Evolutionary conservation across 2,113 vertebrate species (phyloP).

Genomic region (Rhodinocichla rosea): DNA sequence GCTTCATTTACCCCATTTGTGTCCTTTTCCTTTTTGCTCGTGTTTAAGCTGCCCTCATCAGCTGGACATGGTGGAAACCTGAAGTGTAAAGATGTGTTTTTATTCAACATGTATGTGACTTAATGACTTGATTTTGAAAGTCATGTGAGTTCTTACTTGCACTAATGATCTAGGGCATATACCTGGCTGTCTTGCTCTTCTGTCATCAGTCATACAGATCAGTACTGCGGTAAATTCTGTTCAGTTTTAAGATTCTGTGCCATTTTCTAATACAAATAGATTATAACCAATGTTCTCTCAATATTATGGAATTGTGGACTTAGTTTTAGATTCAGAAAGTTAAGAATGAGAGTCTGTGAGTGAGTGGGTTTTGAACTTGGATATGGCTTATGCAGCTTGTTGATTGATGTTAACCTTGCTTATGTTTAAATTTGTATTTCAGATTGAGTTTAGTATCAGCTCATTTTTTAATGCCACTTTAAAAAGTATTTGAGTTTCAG

Average conservation of each 20-base stretch:
- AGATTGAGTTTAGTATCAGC: not conserved
- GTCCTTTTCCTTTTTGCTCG: not conserved
- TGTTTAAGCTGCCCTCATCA: not conserved
- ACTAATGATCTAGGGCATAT: not conserved
- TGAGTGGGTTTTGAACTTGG: not conserved
- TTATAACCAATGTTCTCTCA: not conserved
- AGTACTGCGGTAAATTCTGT: not conserved
- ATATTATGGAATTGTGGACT: no score
- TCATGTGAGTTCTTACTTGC: not conserved
- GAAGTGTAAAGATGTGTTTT: not conserved
- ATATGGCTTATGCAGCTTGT: not conserved
- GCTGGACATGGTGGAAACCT: not conserved
- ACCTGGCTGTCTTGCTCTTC: not conserved
- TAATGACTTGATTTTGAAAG: not conserved
- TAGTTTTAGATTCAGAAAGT: no score
- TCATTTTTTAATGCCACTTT: not conserved
- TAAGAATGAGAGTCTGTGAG: not conserved
- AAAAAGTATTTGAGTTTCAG: not conserved
- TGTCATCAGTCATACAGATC: not conserved
- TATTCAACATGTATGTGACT: not conserved
- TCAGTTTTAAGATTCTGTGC: not conserved
- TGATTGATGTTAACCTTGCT: not conserved
- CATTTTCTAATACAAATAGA: not conserved
- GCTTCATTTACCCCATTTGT: rapidly evolving
- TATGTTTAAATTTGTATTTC: not conserved